phyloP scores from a whole-genome alignment of 2,888 invertebrate species.

The Microctonus aethiopoides region DNA sequence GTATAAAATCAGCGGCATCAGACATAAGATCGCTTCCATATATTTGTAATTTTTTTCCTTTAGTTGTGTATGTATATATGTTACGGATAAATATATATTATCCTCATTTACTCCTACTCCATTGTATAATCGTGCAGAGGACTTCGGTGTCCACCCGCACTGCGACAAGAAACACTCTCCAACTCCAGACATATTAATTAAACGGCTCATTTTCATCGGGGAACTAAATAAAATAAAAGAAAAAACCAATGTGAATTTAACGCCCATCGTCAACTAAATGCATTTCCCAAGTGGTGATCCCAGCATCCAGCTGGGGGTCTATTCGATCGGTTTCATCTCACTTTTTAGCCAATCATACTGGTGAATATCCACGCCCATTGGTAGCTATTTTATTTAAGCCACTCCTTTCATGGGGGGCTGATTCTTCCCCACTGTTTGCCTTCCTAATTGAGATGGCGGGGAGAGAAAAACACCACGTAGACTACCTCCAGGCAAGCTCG shows the following conservation, averaged over 20 bases:
- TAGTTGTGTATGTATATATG: not conserved
- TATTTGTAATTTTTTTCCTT: not conserved
- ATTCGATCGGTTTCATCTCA: slow-evolving; percentile 24
- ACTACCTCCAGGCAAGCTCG: slow-evolving; percentile 7
- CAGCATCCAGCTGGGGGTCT: slow-evolving; percentile 16
- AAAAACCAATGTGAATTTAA: slow-evolving; percentile 46
- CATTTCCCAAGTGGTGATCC: slow-evolving; percentile 43
- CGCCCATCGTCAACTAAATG: slow-evolving; percentile 61
- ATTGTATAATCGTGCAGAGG: slow-evolving; percentile 11
- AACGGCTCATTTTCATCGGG: slow-evolving; percentile 66
- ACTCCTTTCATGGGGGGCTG: slow-evolving; percentile 22
- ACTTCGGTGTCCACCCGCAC: slow-evolving; percentile 38
- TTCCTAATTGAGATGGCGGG: slow-evolving; percentile 21
- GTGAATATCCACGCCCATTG: slow-evolving; percentile 11
- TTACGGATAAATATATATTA: slow-evolving; percentile 1
- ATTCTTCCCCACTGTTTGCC: slow-evolving; percentile 27
- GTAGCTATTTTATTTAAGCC: slow-evolving; percentile 17
- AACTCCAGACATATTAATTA: slow-evolving; percentile 66
- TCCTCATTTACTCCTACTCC: slow-evolving; percentile 4
- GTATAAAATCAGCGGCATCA: not conserved
- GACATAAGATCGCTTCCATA: not conserved
- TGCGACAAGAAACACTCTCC: slow-evolving; percentile 50
- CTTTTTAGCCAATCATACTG: slow-evolving; percentile 29
- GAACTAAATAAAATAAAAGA: slow-evolving; percentile 52
- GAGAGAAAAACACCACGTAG: slow-evolving; percentile 2